phyloP scores from a whole-genome alignment of 2,113 vertebrate genomes.

The Cygnus buccinator region DNA sequence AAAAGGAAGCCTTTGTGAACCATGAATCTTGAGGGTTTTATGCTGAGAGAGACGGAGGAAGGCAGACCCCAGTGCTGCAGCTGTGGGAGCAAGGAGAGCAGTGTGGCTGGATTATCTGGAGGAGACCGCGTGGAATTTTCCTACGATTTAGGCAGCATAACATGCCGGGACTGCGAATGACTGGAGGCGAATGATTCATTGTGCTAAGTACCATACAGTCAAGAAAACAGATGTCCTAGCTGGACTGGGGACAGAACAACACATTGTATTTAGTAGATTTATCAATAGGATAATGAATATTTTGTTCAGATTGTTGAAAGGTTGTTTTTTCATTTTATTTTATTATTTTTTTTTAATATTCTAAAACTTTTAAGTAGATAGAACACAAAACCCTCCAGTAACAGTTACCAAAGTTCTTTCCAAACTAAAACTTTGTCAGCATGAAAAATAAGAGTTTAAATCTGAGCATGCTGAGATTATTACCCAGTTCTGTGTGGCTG shows the following conservation, averaged over 20 bases:
- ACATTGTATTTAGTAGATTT: slow-evolving; percentile 22
- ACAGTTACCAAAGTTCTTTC: background rate
- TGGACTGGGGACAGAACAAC: background rate
- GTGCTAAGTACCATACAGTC: background rate
- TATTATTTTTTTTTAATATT: background rate
- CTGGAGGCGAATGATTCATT: slow-evolving; percentile 52
- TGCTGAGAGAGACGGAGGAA: background rate
- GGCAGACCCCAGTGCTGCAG: background rate
- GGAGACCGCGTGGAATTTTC: slow-evolving; percentile 9
- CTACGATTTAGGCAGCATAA: slow-evolving; percentile 8
- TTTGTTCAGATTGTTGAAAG: slow-evolving; percentile 16
- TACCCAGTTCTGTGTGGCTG: background rate
- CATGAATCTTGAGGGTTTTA: background rate
- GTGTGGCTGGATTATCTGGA: background rate
- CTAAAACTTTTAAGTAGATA: background rate
- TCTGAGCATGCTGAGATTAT: background rate
- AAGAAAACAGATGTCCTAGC: slow-evolving; percentile 54
- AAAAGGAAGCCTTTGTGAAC: background rate
- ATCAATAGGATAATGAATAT: slow-evolving; percentile 35
- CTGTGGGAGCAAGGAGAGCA: background rate
- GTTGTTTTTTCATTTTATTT: background rate
- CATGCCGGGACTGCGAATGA: background rate
- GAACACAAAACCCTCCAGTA: background rate
- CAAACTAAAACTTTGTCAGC: background rate
- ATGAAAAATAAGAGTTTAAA: background rate